Evolutionary conservation across 2,113 vertebrate species (phyloP), one percentile per base, ranked within the genome.

Genomic region (Apistogramma diplotaenia): DNA sequence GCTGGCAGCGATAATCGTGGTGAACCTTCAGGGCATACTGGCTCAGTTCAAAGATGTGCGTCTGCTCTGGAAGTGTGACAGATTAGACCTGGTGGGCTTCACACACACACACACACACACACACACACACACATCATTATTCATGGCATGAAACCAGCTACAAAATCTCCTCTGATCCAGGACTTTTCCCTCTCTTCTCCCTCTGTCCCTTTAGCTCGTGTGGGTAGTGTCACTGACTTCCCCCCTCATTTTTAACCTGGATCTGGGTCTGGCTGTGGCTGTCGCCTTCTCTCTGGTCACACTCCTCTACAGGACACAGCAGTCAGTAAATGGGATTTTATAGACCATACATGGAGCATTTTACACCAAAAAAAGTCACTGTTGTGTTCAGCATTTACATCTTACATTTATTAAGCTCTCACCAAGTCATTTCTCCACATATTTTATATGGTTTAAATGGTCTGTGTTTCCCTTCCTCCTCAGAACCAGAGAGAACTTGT

Each of bases 11-110:
- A 96, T 98, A 77, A 96, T 97, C 78, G 95, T 97, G 83, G 96
- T 98, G 88, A 98, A 97, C 87, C 94, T 98, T 85, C 96, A 97
- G 83, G 96, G 96, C 57, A 96, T 97, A 91, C 93, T 98, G 77
- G 96, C 95, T 83, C 97, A 98, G 65, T 95, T 98, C 87, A 96
- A 83, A 90, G 96, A 98, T 70, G 76, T 98, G 19, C 35, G 80
- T 6, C 93, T 92, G 81, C 96, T 97, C 89, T 98, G 97, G 97
- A 96, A 94, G 87, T 96, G 94, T 74, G 97, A 97, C 93, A 96
- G 94, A 86, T 92, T 96, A 9, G 97, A 97, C 87, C 85, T 97
- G 95, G 97, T 98, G 85, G 62, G 85, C 19, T 51, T n/a, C 25
- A 43, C n/a, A 19, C 37, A 83, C 43, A 58, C 23, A 51, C 27